phyloP scores from a whole-genome alignment of 2,888 invertebrate species.

The Tuta absoluta region DNA sequence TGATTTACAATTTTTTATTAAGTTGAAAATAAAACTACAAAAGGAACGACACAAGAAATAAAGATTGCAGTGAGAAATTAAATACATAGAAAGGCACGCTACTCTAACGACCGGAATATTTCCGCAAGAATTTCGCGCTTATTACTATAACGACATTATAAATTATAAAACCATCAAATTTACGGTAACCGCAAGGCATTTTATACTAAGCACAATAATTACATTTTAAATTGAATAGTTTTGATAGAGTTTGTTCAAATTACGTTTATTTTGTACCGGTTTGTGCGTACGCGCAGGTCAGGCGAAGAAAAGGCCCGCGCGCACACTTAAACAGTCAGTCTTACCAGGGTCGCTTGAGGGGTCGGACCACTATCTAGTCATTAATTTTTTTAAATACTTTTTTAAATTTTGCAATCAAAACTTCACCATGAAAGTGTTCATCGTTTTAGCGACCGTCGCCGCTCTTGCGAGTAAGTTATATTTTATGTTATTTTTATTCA shows the following conservation, averaged over 20 bases:
- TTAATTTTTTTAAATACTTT: conserved; percentile 53
- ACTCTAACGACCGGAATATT: conserved; percentile 13
- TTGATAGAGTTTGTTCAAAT: conserved; percentile 61
- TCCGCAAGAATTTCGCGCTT: conserved; percentile 12
- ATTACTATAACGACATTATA: conserved; percentile 23
- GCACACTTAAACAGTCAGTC: conserved; percentile 65
- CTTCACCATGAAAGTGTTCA: conserved; percentile 79
- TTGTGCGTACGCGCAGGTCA: conserved; percentile 63
- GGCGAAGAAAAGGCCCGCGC: conserved; percentile 78
- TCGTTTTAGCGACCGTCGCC: conserved; percentile 70
- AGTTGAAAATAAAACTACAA: too few species aligned
- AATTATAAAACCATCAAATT: conserved; percentile 44
- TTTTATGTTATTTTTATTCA: conserved; percentile 1
- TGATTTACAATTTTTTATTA: too few species aligned
- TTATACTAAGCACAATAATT: conserved; percentile 24
- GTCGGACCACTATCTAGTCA: conserved; percentile 78
- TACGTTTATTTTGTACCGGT: conserved; percentile 73
- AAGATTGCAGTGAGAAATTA: too few species aligned
- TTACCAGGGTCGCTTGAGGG: conserved; percentile 69
- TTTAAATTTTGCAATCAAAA: conserved; percentile 59
- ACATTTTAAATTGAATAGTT: conserved; percentile 20
- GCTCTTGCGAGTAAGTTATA: conserved; percentile 74
- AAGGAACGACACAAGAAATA: too few species aligned
- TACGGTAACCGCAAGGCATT: conserved; percentile 46
- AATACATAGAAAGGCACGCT: conserved; percentile 10